Evolutionary conservation across 2,113 vertebrate genomes (phyloP), one percentile per base, ranked within the genome.

Genomic region (Neodontobutis hainanensis): DNA sequence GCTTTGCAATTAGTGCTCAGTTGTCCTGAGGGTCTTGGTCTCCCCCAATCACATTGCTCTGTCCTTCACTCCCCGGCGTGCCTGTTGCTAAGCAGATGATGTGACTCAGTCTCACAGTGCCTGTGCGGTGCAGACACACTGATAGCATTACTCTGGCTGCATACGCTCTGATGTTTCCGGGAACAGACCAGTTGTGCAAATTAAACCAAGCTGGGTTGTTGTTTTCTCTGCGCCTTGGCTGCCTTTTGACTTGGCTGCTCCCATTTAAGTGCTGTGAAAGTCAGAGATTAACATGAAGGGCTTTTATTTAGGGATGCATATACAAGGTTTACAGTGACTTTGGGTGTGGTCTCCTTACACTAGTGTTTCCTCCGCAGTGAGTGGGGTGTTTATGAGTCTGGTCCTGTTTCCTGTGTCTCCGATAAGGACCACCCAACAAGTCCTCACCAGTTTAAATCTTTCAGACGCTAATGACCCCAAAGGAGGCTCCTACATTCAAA

Each of bases 1-100:
- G 85, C 84, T 78, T 81, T 77, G 88, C 88, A 92, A 89, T 89
- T 91, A 91, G 87, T 34, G 42, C 81, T 65, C 44, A 4, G 71
- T 58, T 89, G 83, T 85, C 87, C 89, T 82, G 68, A 84, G 89
- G 88, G 87, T 81, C 69, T 80, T 57, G 62, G 78, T 85, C 80
- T 91, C 88, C 80, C 84, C 90, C 90, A 91, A 90, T 92, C 91
- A 88, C 82, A 70, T 74, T 35, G 69, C 74, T 71, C 60, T 68
- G 73, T 82, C 83, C 82, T 61, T 46, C 75, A 83, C 76, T 82
- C 80, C 69, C 82, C 61, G 35, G 71, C 55, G 65, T 75, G 76
- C 57, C 60, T 86, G 89, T 92, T 91, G 89, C 89, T 86, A 90
- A 92, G 90, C 89, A 89, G 87, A 90, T 68, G 82, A 85, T 80